Base-by-base conservation (phyloP, 2,797 vertebrate species). In the Setipinna tenuifilis region DNA sequence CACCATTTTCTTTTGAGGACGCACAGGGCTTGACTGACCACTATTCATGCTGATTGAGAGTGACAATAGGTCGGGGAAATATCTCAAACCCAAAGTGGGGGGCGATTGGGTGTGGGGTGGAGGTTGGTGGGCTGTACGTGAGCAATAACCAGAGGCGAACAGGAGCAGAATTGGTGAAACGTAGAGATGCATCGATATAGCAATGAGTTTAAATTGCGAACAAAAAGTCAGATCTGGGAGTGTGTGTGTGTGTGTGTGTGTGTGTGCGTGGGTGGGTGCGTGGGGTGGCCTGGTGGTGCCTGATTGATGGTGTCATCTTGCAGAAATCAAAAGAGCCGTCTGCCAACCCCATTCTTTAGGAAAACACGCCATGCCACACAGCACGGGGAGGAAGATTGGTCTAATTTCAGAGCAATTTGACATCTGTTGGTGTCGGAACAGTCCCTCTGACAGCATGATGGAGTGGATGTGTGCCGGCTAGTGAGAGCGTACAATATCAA, bases 331-430 rank as follows among this genome's bases (percentile, higher is more conserved):
- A 92, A 93, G 91, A 87, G 89, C 87, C 91, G 90, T 91, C 90
- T 86, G 86, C 87, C 88, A 86, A 91, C 85, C 84, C 71, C 86
- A 88, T 88, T 87, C 90, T 90, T 87, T 88, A 89, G 84, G 86
- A 93, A 91, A 89, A 88, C 91, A 90, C 89, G 92, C 89, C 88
- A 84, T 87, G 88, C 87, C 57, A 92, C 50, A 87, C 88, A 87
- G 71, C 91, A 92, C 90, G 90, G 90, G 87, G 90, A 89, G 92
- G 89, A 89, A 91, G 90, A 89, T 88, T 88, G 91, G 89, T 87
- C 81, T 94, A 94, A 94, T 94, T 94, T 92, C 93, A 88, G 91
- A 93, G 92, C 93, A 92, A 94, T 95, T 94, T 93, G 92, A 94
- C 92, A 94, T 94, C 91, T 94, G 92, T 90, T 92, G 92, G 94